Percentiles rank a stretch among this genome's conserved stretches.
Conservation (phyloP, 2,888 invertebrate genomes). For the Ligdia adustata region DNA sequence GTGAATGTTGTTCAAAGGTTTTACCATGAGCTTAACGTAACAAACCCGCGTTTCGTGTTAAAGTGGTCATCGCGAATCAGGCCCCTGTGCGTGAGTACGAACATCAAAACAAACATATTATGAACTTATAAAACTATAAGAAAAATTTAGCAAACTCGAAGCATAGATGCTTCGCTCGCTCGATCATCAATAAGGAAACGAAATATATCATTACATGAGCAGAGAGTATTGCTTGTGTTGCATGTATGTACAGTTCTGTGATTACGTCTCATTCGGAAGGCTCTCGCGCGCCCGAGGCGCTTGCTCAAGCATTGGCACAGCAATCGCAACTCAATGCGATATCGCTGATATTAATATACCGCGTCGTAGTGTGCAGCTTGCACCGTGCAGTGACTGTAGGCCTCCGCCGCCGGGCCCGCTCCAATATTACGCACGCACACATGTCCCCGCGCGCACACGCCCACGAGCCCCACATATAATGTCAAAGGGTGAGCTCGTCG, state of each 20-base stretch:
- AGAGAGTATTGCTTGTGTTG: constrained; percentile 4
- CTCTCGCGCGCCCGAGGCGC: constrained; percentile 40
- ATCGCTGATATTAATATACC: constrained; percentile 67
- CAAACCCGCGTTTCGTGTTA: too few species aligned
- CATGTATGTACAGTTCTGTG: constrained; percentile 3
- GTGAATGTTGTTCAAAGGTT: too few species aligned
- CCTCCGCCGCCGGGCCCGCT: constrained; percentile 67
- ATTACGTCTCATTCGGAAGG: constrained; percentile 26
- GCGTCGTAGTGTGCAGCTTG: constrained; percentile 34
- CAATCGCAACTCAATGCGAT: constrained; percentile 41
- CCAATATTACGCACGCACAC: constrained; percentile 61
- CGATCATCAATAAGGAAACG: too few species aligned
- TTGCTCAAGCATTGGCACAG: constrained; percentile 16
- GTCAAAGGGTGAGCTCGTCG: constrained; percentile 83
- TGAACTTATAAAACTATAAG: too few species aligned
- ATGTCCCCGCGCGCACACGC: constrained; percentile 43
- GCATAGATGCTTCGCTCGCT: too few species aligned
- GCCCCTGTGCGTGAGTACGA: too few species aligned
- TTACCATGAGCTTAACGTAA: too few species aligned
- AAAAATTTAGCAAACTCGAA: too few species aligned
- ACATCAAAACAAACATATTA: too few species aligned
- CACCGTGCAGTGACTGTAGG: constrained; percentile 34
- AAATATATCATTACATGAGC: neutral
- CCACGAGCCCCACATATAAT: constrained; percentile 71
- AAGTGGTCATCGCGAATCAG: too few species aligned